Base-by-base conservation (phyloP, 2,797 vertebrate species). In the Acridotheres tristis region DNA sequence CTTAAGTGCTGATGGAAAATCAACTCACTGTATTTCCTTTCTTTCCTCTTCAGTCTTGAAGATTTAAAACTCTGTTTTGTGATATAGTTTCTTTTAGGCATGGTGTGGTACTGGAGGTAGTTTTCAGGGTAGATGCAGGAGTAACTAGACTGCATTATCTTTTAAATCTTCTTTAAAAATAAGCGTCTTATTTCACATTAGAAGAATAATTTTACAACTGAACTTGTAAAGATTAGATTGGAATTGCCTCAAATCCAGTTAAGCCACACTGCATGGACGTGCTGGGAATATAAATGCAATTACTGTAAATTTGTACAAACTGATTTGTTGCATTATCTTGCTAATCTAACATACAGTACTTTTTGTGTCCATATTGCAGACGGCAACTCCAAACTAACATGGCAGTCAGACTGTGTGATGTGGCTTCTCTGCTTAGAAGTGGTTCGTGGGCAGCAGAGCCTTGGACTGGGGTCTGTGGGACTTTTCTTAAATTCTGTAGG, bases 321-420 rank as follows among this genome's bases (percentile, higher is more conserved):
- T 98, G 96, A 98, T 98, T 92, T 98, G 97, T 98, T 98, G 96
- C 97, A 97, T 98, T 98, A 98, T 98, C 97, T 98, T 99, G 98
- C 97, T 98, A 97, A 98, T 99, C 99, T 99, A 99, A 99, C 98
- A 97, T 98, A 98, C 96, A 98, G 98, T 99, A 98, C 98, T 99
- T 98, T 99, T 98, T 99, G 98, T 99, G 99, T 99, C 99, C 98
- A 99, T 98, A 98, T 99, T 99, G 98, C 99, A 99, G 99, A 99
- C 99, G 98, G 98, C 98, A 99, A 98, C 99, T 99, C 98, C 98
- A 98, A 99, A 99, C 98, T 99, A 99, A 98, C 99, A 99, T 99
- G 99, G 99, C 99, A 99, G 99, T 99, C 99, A 99, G 99, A 99
- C 99, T 99, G 98, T 99, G 99, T 98, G 99, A 99, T 99, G 99